Base-by-base conservation (phyloP, 2,797 vertebrate genomes). In the Gambelia wislizenii region DNA sequence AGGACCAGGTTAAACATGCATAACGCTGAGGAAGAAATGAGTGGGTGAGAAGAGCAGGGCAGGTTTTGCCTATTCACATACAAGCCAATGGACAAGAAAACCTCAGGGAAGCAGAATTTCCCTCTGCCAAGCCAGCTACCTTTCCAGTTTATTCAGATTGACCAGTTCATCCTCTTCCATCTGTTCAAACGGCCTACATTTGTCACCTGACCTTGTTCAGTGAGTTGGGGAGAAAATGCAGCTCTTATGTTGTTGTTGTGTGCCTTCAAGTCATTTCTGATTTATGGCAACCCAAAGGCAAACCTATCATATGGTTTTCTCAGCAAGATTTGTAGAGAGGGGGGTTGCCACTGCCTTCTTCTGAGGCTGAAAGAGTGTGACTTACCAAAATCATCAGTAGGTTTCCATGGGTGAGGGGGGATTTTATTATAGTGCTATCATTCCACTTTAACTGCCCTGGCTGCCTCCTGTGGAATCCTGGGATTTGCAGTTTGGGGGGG, bases 121-220 rank as follows among this genome's bases (percentile, higher is more conserved):
- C 20, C 25, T 54, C 59, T 82, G 27, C 56, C 12, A 86, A 36
- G 47, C 70, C 54, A 86, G 72, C 36, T 86, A 79, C n/a, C 69
- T 82, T 89, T 81, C 54, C 20, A 39, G 83, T 52, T 86, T 75
- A 42, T 54, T 69, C 56, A 76, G 56, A 47, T 18, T 59, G 54
- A 64, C 42, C 44, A 61, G 47, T 70, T 80, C 70, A 36, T 64
- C 30, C 69, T 47, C 47, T 25, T 67, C 25, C 22, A 49, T 84
- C 70, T 33, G 27, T 47, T 44, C 13, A 27, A 61, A 75, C 4
- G 10, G 44, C 20, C 39, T 44, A 59, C 54, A 16, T 80, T 20
- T 80, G 44, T 80, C n/a, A 18, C 42, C 76, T 81, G 44, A 52
- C 3, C 59, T 80, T 64, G 13, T 52, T n/a, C 6, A 74, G 69